phyloP scores from a whole-genome alignment of 2,888 invertebrate genomes.

The Nesidiocoris tenuis region DNA sequence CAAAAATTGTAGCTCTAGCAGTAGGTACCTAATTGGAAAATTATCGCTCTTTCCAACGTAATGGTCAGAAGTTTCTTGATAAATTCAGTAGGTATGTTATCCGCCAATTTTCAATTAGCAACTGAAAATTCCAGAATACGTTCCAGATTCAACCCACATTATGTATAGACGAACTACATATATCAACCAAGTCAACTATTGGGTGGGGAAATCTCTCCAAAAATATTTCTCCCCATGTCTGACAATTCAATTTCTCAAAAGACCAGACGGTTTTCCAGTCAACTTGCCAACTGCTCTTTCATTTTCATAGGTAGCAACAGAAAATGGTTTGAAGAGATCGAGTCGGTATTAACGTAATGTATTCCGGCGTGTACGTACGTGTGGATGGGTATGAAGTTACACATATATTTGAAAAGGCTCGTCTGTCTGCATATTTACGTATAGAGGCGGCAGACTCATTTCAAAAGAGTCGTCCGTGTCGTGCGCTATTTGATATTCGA shows the following conservation, averaged over 20 bases:
- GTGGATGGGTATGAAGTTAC: background rate
- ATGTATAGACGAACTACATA: no score
- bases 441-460: background rate
- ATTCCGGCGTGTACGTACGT: background rate
- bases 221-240: background rate
- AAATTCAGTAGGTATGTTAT: no score
- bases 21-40: no score
- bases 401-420: background rate
- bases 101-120: no score
- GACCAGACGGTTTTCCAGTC: background rate
- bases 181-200: no score
- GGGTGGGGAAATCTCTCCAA: no score
- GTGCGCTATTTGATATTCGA: background rate
- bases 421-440: background rate
- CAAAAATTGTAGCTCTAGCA: no score
- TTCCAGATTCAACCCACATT: no score
- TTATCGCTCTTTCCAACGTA: no score
- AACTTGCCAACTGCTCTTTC: background rate
- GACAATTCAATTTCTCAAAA: background rate
- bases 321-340: background rate
- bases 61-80: no score
- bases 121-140: no score
- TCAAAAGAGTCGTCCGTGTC: background rate
- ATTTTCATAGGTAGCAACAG: background rate
- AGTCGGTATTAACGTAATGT: background rate